Evolutionary conservation across 2,113 vertebrate genomes (phyloP), one percentile per base, ranked within the genome.

Genomic region (Collichthys lucidus): DNA sequence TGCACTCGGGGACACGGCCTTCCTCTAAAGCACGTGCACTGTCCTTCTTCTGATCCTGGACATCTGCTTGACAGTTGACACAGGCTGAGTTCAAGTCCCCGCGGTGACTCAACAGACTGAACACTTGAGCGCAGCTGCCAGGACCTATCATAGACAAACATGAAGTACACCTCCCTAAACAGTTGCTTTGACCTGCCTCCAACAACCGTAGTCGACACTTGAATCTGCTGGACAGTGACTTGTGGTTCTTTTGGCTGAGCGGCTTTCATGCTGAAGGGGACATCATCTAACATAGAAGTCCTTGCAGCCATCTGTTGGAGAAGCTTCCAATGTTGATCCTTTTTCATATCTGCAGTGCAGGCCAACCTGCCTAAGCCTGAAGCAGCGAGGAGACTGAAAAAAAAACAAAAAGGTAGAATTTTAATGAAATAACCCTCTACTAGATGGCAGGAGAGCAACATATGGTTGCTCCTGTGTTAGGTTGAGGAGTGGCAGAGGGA

Each of bases 41-140:
- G 70, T 83, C 71, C 72, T 73, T 80, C 72, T 70, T 80, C 74
- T 64, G 79, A 88, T 90, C 74, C 64, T 35, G 77, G 86, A 90
- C 88, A 93, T 85, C 89, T 89, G 89, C 81, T 84, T 74, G 85
- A 81, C 85, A 50, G 77, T 88, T 89, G 84, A 91, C 86, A 86
- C 80, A 59, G 52, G 67, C 47, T n/a, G 65, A 77, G 83, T 79
- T 86, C 35, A 47, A 69, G 76, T 87, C 86, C 88, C 87, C 16
- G 14, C 3, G 73, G 86, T 66, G 86, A 78, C 86, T 79, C 67
- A 61, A 71, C 92, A 83, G 86, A 75, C 85, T 60, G 75, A 89
- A 85, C 85, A 68, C 80, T 92, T 62, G 63, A 88, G 82, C 19
- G 35, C 84, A 80, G 87, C 87, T 92, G 90, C 83, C 88, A 89